These are phyloP conservation scores for Paralichthys olivaceus DNA, from an alignment of 2,113 vertebrate genomes.

Conservation along the genomic window DNA sequence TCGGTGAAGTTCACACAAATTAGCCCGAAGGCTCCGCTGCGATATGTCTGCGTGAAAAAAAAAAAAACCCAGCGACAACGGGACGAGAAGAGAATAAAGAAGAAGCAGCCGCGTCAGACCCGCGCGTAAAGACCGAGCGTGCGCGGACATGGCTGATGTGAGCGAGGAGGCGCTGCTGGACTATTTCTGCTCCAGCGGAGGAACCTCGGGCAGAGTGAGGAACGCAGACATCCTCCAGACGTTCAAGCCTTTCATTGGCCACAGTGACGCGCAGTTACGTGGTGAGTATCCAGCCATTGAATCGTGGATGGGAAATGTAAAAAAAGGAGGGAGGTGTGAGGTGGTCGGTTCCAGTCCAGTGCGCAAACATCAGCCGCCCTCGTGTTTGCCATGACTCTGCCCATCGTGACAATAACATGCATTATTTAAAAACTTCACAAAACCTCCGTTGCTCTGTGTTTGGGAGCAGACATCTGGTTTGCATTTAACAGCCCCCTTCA, in stretches of 20 bases:
- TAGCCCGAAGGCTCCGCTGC: slow-evolving; percentile 52
- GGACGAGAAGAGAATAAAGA: neutral
- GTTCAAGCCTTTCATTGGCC: slow-evolving; percentile 83
- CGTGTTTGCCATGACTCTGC: neutral
- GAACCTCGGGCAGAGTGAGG: slow-evolving; percentile 74
- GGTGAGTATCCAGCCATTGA: slow-evolving; percentile 70
- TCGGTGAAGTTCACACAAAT: slow-evolving; percentile 62
- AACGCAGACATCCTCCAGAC: slow-evolving; percentile 81
- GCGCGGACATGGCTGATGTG: slow-evolving; percentile 75
- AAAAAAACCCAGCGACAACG: neutral
- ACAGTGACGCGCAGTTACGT: slow-evolving; percentile 79
- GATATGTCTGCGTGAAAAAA: slow-evolving; percentile 18
- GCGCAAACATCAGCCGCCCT: neutral
- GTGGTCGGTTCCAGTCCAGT: no score
- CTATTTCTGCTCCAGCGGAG: slow-evolving; percentile 78
- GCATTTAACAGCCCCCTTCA: slow-evolving; percentile 57
- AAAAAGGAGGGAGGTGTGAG: neutral
- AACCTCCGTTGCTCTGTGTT: no score
- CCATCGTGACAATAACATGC: no score
- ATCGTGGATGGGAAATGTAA: neutral
- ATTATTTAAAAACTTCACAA: no score
- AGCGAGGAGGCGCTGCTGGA: slow-evolving; percentile 82
- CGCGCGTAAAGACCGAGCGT: neutral
- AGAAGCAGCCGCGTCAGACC: neutral
- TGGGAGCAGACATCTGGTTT: slow-evolving; percentile 67